These are phyloP conservation scores for Cyclina sinensis DNA, from an alignment of 1,140 invertebrate species.

Conservation along the genomic window DNA sequence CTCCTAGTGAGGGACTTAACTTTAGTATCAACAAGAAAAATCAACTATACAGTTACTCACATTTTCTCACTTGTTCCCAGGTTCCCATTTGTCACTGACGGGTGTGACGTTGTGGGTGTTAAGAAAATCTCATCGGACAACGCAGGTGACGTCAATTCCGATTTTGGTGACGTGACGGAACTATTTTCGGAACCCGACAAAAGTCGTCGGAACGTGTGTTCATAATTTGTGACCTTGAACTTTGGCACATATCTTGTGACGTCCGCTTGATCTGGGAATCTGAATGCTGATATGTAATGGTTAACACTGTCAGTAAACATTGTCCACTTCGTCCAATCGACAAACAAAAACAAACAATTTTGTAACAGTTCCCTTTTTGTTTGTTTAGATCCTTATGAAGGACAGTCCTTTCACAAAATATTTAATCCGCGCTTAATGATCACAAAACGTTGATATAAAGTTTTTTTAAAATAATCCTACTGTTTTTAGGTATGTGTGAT, in stretches of 20 bases:
- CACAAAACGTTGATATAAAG: too few species aligned
- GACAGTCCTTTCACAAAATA: too few species aligned
- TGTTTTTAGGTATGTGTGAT: too few species aligned
- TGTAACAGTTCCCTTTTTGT: background rate
- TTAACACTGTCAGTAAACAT: conserved; percentile 31
- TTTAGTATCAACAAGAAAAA: too few species aligned
- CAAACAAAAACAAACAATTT: background rate
- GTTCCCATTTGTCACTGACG: too few species aligned
- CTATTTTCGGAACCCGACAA: conserved; percentile 5
- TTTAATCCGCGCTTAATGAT: too few species aligned
- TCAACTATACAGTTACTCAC: too few species aligned
- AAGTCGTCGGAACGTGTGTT: conserved; percentile 1
- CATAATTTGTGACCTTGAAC: conserved; percentile 23
- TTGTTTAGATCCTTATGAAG: too few species aligned
- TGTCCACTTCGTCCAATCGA: background rate
- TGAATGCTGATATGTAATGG: conserved; percentile 27
- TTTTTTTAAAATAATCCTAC: too few species aligned
- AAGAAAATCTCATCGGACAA: conserved; percentile 31
- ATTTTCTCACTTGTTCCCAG: too few species aligned
- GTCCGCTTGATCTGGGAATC: conserved; percentile 2
- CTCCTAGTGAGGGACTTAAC: too few species aligned
- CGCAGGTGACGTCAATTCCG: background rate
- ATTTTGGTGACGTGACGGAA: background rate
- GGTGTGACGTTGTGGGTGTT: background rate
- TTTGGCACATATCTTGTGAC: conserved; percentile 29